Evolutionary conservation across 2,797 vertebrate genomes (phyloP).

Genomic region (Aselliscus stoliczkanus): DNA sequence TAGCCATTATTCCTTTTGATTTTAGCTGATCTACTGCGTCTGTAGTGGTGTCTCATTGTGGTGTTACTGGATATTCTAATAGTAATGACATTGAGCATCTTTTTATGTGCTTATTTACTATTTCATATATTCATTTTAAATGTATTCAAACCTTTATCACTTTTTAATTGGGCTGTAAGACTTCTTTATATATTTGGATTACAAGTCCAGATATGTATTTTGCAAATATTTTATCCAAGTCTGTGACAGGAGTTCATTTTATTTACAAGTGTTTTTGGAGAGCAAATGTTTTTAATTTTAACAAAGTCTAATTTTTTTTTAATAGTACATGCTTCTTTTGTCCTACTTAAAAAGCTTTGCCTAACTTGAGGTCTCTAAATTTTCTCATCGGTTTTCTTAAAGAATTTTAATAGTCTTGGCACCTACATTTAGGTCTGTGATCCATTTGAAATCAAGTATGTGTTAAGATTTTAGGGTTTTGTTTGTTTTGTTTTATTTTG

Average conservation of each 20-base stretch:
- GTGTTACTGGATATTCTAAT: neutral
- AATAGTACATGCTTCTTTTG: neutral
- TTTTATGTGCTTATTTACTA: neutral
- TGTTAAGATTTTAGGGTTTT: neutral
- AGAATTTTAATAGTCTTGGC: neutral
- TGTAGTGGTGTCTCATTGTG: neutral
- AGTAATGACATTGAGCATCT: neutral
- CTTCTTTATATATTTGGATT: neutral
- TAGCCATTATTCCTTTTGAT: neutral
- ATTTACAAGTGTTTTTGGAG: neutral
- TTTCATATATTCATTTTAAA: neutral
- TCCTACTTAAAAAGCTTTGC: neutral
- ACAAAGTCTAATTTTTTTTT: neutral
- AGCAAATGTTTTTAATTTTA: constrained; percentile 19
- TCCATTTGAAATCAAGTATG: neutral
- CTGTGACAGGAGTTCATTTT: neutral
- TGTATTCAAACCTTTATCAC: neutral
- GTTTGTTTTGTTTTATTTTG: neutral
- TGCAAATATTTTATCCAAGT: neutral
- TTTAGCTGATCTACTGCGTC: neutral
- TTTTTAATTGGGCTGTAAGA: neutral
- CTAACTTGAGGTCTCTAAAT: neutral
- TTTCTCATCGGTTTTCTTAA: neutral
- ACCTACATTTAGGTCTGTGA: neutral
- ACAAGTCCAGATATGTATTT: neutral